Evolutionary conservation across 2,113 vertebrate genomes (phyloP).

Genomic region (Balaenoptera acutorostrata): DNA sequence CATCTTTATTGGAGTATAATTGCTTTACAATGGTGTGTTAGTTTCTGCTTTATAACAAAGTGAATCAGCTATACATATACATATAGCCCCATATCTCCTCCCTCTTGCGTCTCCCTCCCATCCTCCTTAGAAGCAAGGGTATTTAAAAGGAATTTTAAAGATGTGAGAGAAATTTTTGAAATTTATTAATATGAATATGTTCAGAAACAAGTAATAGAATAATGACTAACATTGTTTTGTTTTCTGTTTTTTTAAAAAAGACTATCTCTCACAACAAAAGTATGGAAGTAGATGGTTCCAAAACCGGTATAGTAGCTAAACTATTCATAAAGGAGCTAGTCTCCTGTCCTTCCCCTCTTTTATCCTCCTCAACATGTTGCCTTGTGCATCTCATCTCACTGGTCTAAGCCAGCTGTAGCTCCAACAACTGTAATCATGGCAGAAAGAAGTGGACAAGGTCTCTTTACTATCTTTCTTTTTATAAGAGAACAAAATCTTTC

Average conservation of each 20-base stretch:
- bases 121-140: neutral
- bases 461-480: neutral
- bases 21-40: too few relatives aligned
- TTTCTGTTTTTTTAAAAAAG: neutral
- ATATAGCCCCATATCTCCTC: too few relatives aligned
- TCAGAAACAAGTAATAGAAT: slow-evolving; percentile 12
- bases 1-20: too few relatives aligned
- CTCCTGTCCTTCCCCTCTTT: neutral
- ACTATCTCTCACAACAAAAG: neutral
- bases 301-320: neutral
- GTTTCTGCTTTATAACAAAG: too few relatives aligned
- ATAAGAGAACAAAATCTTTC: neutral
- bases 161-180: neutral
- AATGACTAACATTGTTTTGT: neutral
- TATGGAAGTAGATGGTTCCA: neutral
- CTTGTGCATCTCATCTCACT: neutral
- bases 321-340: neutral
- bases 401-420: neutral
- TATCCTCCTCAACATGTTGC: neutral
- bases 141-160: neutral
- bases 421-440: neutral
- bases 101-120: too few relatives aligned
- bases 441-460: neutral
- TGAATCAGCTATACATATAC: too few relatives aligned
- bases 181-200: slow-evolving; percentile 13